Evolutionary conservation across 1,140 invertebrate species (phyloP).

Genomic region (Drosophila gunungcola): DNA sequence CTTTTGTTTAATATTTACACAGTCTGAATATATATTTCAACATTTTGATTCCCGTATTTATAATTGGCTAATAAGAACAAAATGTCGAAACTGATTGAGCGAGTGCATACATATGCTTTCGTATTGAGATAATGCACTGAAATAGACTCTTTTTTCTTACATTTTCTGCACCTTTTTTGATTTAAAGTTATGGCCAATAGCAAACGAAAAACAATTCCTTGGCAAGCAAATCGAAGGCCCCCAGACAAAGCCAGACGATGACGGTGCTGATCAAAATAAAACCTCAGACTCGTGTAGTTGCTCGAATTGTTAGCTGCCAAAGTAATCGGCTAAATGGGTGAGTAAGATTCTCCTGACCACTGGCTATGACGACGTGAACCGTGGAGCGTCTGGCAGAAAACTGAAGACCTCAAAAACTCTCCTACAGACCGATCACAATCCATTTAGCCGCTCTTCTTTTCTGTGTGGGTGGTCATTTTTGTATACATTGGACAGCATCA

Average conservation of each 20-base stretch:
- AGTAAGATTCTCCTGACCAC: constrained; percentile 11
- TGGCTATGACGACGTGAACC: constrained; percentile 16
- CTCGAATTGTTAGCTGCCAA: background rate
- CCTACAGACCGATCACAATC: background rate
- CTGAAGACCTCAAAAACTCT: constrained; percentile 10
- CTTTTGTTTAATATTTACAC: too few species aligned
- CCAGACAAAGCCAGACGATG: constrained; percentile 48
- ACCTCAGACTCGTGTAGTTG: constrained; percentile 25
- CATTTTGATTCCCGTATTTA: too few species aligned
- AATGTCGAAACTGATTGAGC: background rate
- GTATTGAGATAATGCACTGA: background rate
- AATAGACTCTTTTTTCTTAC: background rate
- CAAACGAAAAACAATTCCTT: constrained; percentile 27
- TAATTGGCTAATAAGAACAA: too few species aligned
- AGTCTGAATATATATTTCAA: too few species aligned
- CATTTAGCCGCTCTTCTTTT: background rate
- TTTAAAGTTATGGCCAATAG: constrained; percentile 24
- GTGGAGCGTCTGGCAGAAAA: constrained; percentile 17
- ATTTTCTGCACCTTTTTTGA: background rate
- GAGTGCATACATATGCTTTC: background rate
- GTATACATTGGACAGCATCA: constrained; percentile 14
- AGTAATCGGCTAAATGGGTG: background rate
- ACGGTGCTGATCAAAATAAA: constrained; percentile 65
- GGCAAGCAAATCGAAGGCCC: constrained; percentile 41
- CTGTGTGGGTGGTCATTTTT: constrained; percentile 16